Evolutionary conservation across 2,888 invertebrate species (phyloP).

Genomic region (Merodon equestris): DNA sequence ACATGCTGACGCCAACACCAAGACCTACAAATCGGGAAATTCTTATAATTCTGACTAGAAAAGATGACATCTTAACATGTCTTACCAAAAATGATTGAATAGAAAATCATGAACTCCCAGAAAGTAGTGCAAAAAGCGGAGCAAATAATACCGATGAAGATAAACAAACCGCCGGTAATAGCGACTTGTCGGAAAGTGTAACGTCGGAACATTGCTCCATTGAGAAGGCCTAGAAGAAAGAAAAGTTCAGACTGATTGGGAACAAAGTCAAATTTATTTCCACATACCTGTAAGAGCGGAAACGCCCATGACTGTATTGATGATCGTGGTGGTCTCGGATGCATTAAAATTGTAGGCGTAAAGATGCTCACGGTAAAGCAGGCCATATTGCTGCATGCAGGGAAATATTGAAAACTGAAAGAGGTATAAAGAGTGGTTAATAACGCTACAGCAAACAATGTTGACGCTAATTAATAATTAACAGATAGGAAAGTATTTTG

Average conservation of each 20-base stretch:
- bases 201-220: conserved; percentile 85
- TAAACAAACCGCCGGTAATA: conserved; percentile 81
- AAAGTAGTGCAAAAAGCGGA: conserved; percentile 84
- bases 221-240: conserved; percentile 79
- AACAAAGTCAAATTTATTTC: neutral
- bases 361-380: conserved; percentile 84
- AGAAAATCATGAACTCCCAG: conserved; percentile 82
- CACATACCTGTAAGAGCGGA: conserved; percentile 83
- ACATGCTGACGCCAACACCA: conserved; percentile 84
- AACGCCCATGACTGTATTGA: conserved; percentile 85
- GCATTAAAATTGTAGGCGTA: conserved; percentile 82
- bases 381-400: conserved; percentile 85
- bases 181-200: conserved; percentile 86
- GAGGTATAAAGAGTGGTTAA: conserved; percentile 69
- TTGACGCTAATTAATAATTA: neutral
- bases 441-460: neutral
- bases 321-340: conserved; percentile 85
- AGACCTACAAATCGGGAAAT: too few relatives aligned
- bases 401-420: conserved; percentile 84
- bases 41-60: too few relatives aligned
- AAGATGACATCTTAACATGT: neutral
- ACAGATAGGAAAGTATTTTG: neutral
- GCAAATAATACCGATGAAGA: conserved; percentile 81
- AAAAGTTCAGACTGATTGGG: conserved; percentile 71
- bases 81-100: conserved; percentile 85